These are phyloP conservation scores for Onthophagus taurus DNA, from an alignment of 1,140 invertebrate genomes.

Conservation along the genomic window DNA sequence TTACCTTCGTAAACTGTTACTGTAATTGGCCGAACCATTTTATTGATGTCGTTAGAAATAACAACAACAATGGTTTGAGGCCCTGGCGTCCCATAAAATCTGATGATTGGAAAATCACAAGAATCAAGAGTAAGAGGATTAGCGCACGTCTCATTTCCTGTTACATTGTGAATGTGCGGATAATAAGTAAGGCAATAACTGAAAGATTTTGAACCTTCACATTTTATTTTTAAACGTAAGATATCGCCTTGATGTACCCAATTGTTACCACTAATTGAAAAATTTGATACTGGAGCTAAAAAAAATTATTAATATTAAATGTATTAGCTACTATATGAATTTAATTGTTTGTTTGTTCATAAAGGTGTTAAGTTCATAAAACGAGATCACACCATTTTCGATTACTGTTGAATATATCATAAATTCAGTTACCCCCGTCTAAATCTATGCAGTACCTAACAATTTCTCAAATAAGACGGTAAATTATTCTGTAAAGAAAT, in stretches of 20 bases:
- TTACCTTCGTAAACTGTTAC: slow-evolving; percentile 76
- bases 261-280: slow-evolving; percentile 58
- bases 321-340: no score
- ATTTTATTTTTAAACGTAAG: slow-evolving; percentile 57
- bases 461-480: no score
- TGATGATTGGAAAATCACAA: slow-evolving; percentile 53
- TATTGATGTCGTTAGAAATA: slow-evolving; percentile 62
- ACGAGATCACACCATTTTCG: no score
- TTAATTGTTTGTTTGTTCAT: no score
- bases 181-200: slow-evolving; percentile 52
- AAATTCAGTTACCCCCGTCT: no score
- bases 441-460: no score
- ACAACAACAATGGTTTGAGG: slow-evolving; percentile 64
- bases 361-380: no score
- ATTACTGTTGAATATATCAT: no score
- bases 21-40: slow-evolving; percentile 53
- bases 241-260: slow-evolving; percentile 74
- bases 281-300: slow-evolving; percentile 55
- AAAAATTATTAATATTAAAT: no score
- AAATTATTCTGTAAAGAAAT: no score
- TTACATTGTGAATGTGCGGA: slow-evolving; percentile 61
- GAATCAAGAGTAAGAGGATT: slow-evolving; percentile 30
- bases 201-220: slow-evolving; percentile 61
- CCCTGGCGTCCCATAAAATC: slow-evolving; percentile 56
- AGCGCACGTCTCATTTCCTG: slow-evolving; percentile 65